These are phyloP conservation scores for Epizoanthus ramosus DNA, from an alignment of 92 coral and sea anemone species.

Conservation along the genomic window DNA sequence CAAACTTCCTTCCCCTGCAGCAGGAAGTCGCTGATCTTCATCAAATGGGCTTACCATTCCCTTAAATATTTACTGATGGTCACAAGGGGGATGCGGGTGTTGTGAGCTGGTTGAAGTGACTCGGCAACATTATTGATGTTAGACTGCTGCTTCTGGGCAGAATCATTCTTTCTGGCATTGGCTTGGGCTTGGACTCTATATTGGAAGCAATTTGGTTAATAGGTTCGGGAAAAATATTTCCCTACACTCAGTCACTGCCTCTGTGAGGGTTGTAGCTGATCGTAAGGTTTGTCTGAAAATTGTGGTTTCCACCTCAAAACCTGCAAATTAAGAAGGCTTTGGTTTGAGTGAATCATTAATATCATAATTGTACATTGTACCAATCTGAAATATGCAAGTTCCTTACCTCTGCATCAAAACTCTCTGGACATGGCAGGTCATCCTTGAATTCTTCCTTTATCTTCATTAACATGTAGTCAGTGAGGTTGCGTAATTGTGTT, in stretches of 20 bases:
- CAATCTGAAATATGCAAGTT: slow-evolving; percentile 13
- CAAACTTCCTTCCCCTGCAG: too few relatives aligned
- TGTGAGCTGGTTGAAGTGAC: background rate
- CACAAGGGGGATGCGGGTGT: too few relatives aligned
- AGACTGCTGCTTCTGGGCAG: slow-evolving; percentile 38
- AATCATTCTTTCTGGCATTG: slow-evolving; percentile 22
- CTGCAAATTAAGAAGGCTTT: background rate
- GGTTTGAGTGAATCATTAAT: background rate
- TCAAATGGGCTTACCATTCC: too few relatives aligned
- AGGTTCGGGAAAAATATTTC: too few relatives aligned
- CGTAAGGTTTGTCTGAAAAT: too few relatives aligned
- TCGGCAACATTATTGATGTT: slow-evolving; percentile 7
- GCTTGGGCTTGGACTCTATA: slow-evolving; percentile 51
- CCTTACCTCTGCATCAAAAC: background rate
- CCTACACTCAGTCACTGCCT: too few relatives aligned
- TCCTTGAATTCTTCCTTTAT: slow-evolving; percentile 20
- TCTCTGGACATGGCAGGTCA: background rate
- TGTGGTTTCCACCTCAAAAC: background rate
- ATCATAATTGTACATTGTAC: slow-evolving; percentile 9
- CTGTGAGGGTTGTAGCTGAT: too few relatives aligned
- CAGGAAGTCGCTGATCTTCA: too few relatives aligned
- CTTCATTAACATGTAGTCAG: too few relatives aligned
- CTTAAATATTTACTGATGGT: too few relatives aligned
- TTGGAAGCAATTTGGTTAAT: too few relatives aligned
- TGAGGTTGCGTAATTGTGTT: too few relatives aligned